These are phyloP conservation scores for Thymelicus acteon DNA, from an alignment of 2,888 invertebrate genomes.

Conservation along the genomic window DNA sequence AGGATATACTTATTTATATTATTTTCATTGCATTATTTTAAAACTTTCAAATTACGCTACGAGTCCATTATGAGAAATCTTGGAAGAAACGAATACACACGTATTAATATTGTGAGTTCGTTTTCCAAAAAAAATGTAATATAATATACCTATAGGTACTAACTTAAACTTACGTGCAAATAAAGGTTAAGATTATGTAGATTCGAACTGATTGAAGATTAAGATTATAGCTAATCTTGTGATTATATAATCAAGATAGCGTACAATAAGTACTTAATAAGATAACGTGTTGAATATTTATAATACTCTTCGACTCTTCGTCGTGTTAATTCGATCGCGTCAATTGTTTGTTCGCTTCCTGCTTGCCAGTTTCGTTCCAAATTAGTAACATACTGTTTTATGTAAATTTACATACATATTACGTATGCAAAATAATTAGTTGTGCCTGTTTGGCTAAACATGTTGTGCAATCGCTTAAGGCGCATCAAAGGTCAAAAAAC, in stretches of 20 bases:
- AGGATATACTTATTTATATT: too few relatives aligned
- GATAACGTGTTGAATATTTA: conserved; percentile 27
- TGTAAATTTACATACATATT: neutral
- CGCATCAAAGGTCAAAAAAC: too few relatives aligned
- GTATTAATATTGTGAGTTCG: too few relatives aligned
- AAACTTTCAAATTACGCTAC: too few relatives aligned
- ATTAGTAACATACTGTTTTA: conserved; percentile 18
- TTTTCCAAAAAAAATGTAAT: too few relatives aligned
- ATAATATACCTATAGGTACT: too few relatives aligned
- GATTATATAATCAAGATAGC: conserved; percentile 18
- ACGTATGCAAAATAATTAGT: neutral
- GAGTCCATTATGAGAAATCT: too few relatives aligned
- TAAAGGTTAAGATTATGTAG: neutral
- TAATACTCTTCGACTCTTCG: conserved; percentile 1
- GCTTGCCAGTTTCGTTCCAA: conserved; percentile 28
- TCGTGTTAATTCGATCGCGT: conserved; percentile 6
- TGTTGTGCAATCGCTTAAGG: too few relatives aligned
- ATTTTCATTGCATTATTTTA: too few relatives aligned
- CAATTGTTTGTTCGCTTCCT: conserved; percentile 28
- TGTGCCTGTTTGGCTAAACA: too few relatives aligned
- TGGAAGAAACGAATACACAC: too few relatives aligned
- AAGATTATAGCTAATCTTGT: conserved; percentile 26
- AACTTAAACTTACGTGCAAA: neutral
- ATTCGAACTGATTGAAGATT: conserved; percentile 14
- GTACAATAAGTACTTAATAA: conserved; percentile 19